Conservation (phyloP, 1,140 invertebrate species). For the Hestina assimilis region DNA sequence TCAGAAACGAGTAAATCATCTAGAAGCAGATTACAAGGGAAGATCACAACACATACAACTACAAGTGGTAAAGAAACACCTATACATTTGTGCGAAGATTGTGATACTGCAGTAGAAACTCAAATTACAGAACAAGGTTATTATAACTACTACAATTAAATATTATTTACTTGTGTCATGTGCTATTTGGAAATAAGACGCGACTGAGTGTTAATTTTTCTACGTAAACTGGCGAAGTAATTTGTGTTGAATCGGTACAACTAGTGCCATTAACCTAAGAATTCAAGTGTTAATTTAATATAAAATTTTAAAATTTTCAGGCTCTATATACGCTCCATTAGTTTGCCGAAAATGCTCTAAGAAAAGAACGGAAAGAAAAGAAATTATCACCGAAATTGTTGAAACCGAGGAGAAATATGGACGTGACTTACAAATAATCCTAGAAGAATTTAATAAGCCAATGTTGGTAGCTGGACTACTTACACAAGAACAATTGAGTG, state of each 20-base stretch:
- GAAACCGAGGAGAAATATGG: conserved; percentile 98
- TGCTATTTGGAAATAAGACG: too few relatives aligned
- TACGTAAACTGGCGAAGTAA: too few relatives aligned
- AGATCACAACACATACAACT: conserved; percentile 67
- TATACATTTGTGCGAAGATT: conserved; percentile 86
- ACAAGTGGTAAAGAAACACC: conserved; percentile 69
- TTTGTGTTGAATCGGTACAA: too few relatives aligned
- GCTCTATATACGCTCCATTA: conserved; percentile 85
- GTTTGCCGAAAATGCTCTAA: conserved; percentile 93
- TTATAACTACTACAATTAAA: conserved; percentile 10
- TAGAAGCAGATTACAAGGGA: conserved; percentile 83
- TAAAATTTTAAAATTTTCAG: conserved; percentile 51
- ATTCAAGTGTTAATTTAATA: conserved; percentile 1
- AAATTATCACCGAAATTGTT: conserved; percentile 96
- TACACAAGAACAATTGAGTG: conserved; percentile 89
- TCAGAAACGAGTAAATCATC: conserved; percentile 94
- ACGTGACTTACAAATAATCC: conserved; percentile 92
- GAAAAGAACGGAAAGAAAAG: conserved; percentile 92
- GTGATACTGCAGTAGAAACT: conserved; percentile 85
- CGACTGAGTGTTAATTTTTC: too few relatives aligned
- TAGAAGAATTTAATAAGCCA: conserved; percentile 96
- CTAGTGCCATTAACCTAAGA: too few relatives aligned
- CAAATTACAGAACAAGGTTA: conserved; percentile 82
- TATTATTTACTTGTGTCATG: conserved; percentile 13
- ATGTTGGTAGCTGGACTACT: conserved; percentile 93